Conservation (phyloP, 92 coral and sea anemone species). For the Porites rus region DNA sequence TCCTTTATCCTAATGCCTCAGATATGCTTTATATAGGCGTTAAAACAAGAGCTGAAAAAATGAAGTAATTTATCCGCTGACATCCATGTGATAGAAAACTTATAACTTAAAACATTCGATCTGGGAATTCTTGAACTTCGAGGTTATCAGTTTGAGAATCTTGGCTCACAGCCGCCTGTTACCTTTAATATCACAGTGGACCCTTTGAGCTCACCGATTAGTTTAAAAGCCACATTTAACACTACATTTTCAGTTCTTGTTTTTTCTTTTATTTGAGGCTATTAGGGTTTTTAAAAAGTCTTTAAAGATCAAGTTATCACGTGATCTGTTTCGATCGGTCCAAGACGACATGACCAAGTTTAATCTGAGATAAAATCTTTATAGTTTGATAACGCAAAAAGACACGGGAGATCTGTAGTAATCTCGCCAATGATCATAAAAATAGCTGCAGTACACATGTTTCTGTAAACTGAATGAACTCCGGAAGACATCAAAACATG, state of each 20-base stretch:
- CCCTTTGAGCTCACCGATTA: background rate
- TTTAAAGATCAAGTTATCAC: background rate
- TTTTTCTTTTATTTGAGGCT: no score
- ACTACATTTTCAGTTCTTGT: background rate
- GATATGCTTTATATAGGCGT: background rate
- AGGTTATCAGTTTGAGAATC: conserved; percentile 58
- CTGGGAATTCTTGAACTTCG: conserved; percentile 54
- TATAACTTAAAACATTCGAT: conserved; percentile 2
- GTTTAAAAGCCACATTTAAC: background rate
- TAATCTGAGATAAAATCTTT: conserved; percentile 40
- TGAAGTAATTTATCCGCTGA: background rate
- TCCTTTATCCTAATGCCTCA: background rate
- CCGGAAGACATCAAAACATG: conserved; percentile 4
- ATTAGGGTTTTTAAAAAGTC: no score
- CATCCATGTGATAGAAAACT: background rate
- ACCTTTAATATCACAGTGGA: background rate
- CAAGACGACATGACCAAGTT: conserved; percentile 13
- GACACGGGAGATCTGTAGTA: conserved; percentile 32
- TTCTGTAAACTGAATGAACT: conserved; percentile 30
- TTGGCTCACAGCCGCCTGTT: conserved; percentile 19
- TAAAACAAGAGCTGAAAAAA: background rate
- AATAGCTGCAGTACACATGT: conserved; percentile 41
- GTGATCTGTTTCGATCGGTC: background rate
- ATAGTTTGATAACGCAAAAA: conserved; percentile 42
- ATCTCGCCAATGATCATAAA: conserved; percentile 16